phyloP scores from a whole-genome alignment of 1,140 invertebrate genomes.

The Homarus americanus region DNA sequence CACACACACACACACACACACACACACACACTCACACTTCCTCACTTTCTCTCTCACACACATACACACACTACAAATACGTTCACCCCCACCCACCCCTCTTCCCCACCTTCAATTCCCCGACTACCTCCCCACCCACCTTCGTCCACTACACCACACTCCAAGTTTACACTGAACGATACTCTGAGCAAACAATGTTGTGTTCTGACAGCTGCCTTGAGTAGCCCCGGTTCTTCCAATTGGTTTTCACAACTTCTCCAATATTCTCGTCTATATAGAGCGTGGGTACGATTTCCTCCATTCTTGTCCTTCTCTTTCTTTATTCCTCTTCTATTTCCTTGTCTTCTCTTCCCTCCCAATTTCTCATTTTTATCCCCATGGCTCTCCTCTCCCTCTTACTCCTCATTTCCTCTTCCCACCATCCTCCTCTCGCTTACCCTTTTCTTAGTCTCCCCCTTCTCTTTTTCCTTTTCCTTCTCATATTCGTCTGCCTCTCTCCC shows the following conservation, averaged over 20 bases:
- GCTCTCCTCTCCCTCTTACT: background rate
- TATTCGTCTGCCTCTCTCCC: background rate
- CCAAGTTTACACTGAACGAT: background rate
- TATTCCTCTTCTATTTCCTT: too few relatives aligned
- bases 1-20: too few relatives aligned
- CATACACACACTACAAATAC: background rate
- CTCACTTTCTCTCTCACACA: background rate
- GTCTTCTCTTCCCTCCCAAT: background rate
- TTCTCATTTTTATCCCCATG: background rate
- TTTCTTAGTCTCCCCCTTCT: background rate
- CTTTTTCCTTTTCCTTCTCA: background rate
- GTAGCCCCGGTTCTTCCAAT: background rate
- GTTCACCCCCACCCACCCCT: background rate
- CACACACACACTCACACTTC: too few relatives aligned
- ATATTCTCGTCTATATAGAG: background rate
- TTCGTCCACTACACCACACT: background rate
- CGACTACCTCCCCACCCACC: background rate
- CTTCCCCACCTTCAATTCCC: background rate
- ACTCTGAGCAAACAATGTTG: background rate
- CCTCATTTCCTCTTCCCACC: background rate
- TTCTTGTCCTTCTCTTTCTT: slow-evolving; percentile 8
- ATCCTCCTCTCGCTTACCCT: background rate
- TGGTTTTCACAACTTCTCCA: background rate
- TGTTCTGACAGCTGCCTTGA: background rate
- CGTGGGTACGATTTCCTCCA: background rate